Percentiles rank a stretch among this genome's conserved stretches.
Conservation (phyloP, 1,140 invertebrate species). For the Heliconius hewitsoni region DNA sequence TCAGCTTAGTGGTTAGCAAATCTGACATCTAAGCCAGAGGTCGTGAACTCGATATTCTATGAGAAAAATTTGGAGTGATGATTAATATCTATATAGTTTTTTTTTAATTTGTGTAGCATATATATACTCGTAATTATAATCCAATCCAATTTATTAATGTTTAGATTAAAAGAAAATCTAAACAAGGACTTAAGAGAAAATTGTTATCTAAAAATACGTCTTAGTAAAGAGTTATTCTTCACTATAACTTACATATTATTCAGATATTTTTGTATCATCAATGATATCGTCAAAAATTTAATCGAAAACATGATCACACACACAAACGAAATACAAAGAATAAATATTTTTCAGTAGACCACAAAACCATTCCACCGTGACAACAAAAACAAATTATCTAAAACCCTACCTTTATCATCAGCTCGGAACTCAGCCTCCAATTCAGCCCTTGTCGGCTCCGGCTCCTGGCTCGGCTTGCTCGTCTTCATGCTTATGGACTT, state of each 20-base stretch:
- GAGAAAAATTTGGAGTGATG: neutral
- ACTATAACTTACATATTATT: too few relatives aligned
- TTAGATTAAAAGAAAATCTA: too few relatives aligned
- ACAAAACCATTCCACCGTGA: neutral
- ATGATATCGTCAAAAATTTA: too few relatives aligned
- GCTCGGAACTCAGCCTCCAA: slow-evolving; percentile 88
- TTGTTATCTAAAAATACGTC: too few relatives aligned
- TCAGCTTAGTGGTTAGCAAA: neutral
- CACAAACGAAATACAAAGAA: neutral
- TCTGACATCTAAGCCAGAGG: neutral
- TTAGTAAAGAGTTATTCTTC: too few relatives aligned
- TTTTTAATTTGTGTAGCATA: neutral
- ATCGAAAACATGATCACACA: too few relatives aligned
- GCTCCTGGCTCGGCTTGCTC: slow-evolving; percentile 50
- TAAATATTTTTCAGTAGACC: too few relatives aligned
- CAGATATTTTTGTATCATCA: too few relatives aligned
- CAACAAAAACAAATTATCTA: neutral
- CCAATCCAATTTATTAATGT: too few relatives aligned
- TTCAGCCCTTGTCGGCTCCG: slow-evolving; percentile 86
- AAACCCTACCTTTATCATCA: slow-evolving; percentile 87
- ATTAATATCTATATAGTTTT: neutral
- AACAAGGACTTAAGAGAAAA: too few relatives aligned
- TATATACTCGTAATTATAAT: too few relatives aligned
- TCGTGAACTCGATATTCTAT: neutral
- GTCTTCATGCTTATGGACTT: slow-evolving; percentile 83